Evolutionary conservation across 2,888 invertebrate species (phyloP), one percentile per base, ranked within the genome.

Genomic region (Xestoiulus laeticollis): DNA sequence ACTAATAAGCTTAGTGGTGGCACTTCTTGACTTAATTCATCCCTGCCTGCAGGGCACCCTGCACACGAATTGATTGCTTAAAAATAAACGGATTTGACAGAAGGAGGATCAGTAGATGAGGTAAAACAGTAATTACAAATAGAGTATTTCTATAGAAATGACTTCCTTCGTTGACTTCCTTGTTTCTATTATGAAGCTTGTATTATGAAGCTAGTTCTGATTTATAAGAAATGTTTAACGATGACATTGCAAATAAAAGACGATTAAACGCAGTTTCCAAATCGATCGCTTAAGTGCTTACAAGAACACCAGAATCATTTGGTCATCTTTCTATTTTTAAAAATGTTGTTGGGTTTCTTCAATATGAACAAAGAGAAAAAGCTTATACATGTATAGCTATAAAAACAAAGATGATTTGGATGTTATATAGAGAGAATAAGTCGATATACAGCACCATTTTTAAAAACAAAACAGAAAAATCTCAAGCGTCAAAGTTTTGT

Each of bases 291-390:
- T 14, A 6, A 4, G 19, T 22, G 59, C 59, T 59, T 59, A 3
- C 59, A 22, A 59, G 59, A 59, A 59, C 59, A n/a, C 22, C 19
- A n/a, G 48, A 48, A n/a, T 59, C 59, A 59, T 3, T 59, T n/a
- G 59, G 59, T 59, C 59, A 22, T 59, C 59, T 59, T 59, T 59
- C 59, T 59, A 59, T 59, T 59, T 59, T 53, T 53, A 53, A 53
- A 53, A 53, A 53, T 53, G 53, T 19, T 53, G 53, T 2, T 53
- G 53, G 16, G 14, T 14, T 14, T 44, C 44, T 44, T 44, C 44
- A 44, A 53, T 19, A 53, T 19, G 53, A 53, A 53, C 53, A 53
- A 16, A n/a, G n/a, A 4, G 19, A 16, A 4, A 53, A 53, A 53
- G 53, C 14, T 53, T 19, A 12, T 44, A 14, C 44, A 44, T 44